Conservation (phyloP, 2,797 vertebrate genomes). For the Clamator glandarius region DNA sequence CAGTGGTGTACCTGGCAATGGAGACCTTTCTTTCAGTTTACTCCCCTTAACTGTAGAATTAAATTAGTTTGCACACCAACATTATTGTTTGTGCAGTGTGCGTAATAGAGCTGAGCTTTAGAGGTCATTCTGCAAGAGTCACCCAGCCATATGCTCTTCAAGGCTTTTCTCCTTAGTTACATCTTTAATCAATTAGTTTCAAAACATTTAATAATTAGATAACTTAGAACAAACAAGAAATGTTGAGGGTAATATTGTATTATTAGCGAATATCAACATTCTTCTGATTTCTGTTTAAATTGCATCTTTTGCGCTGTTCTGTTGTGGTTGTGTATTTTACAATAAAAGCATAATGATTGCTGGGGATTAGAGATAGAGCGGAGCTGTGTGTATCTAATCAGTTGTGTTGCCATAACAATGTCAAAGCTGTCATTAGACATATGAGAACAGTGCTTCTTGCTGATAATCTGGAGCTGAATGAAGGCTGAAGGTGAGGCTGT, state of each 20-base stretch:
- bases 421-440: neutral
- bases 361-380: slow-evolving; percentile 31
- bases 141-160: slow-evolving; percentile 19
- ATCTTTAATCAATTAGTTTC: neutral
- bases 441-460: neutral
- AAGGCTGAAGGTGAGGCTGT: neutral
- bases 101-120: neutral
- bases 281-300: neutral
- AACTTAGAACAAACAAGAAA: neutral
- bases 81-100: neutral
- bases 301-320: neutral
- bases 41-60: too few relatives aligned
- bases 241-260: neutral
- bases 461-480: slow-evolving; percentile 7
- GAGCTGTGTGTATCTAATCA: slow-evolving; percentile 8
- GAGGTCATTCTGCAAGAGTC: neutral
- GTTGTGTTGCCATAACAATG: slow-evolving; percentile 49
- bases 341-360: neutral
- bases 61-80: too few relatives aligned
- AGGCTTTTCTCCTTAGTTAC: slow-evolving; percentile 7
- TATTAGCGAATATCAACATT: neutral
- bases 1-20: too few relatives aligned
- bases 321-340: neutral
- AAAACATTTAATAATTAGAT: neutral
- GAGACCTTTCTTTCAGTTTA: too few relatives aligned